Conservation (phyloP, 2,888 invertebrate species). For the Lasioglossum marginatum region DNA sequence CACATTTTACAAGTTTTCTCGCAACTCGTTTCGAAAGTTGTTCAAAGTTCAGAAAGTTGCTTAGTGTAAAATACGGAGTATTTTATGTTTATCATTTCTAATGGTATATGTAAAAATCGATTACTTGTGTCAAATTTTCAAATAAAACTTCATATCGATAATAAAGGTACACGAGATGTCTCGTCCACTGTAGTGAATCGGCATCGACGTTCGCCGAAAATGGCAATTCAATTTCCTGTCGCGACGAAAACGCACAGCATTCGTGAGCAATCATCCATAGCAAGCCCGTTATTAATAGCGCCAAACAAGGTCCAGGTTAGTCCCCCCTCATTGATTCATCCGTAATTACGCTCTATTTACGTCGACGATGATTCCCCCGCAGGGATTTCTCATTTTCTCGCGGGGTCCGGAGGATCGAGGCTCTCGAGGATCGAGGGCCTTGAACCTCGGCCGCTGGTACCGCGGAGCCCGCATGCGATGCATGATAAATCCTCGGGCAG, state of each 20-base stretch:
- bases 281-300: background rate
- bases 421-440: background rate
- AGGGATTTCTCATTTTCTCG: conserved; percentile 63
- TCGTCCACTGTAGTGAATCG: background rate
- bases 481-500: conserved; percentile 63
- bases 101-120: too few species aligned
- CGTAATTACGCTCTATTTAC: conserved; percentile 67
- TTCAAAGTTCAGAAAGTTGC: background rate
- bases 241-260: background rate
- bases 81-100: too few species aligned
- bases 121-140: too few species aligned
- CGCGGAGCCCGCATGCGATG: conserved; percentile 58
- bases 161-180: too few species aligned
- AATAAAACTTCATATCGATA: too few species aligned
- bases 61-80: too few species aligned
- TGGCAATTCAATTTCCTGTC: conserved; percentile 6
- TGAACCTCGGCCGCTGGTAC: background rate
- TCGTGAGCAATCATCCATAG: background rate
- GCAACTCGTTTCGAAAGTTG: background rate
- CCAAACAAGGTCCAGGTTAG: background rate
- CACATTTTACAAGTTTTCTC: background rate
- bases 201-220: background rate
- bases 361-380: conserved; percentile 42
- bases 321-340: conserved; percentile 40
- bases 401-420: background rate